These are phyloP conservation scores for Drosophila anomelani DNA, from an alignment of 2,888 invertebrate species.

Conservation along the genomic window DNA sequence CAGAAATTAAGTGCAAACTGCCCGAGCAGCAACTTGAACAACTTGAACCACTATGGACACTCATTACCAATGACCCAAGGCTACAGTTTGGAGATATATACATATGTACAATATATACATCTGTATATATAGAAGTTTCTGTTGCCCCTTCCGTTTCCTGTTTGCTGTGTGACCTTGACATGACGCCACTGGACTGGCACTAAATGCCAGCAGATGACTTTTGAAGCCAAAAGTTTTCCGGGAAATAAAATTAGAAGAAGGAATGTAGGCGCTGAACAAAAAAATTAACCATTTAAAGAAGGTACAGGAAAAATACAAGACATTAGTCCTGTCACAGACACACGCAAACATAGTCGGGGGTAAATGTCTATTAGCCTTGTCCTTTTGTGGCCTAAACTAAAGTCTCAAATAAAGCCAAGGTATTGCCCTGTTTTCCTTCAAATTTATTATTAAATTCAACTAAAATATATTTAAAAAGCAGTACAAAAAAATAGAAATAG, in stretches of 20 bases:
- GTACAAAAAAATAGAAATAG: not conserved
- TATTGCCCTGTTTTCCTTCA: too few species aligned
- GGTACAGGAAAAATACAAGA: not conserved
- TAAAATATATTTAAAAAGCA: not conserved
- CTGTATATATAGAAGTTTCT: not conserved
- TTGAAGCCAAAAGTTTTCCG: not conserved
- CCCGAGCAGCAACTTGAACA: conserved; percentile 42
- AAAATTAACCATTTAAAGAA: not conserved
- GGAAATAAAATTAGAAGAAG: not conserved
- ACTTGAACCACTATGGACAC: conserved; percentile 39
- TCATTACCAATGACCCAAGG: conserved; percentile 53
- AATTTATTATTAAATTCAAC: not conserved
- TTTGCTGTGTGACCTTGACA: conserved; percentile 68
- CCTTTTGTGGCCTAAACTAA: not conserved
- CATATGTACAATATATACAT: not conserved
- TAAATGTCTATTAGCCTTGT: not conserved
- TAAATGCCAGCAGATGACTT: conserved; percentile 67
- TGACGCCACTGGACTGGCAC: conserved; percentile 64
- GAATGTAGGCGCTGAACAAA: too few species aligned
- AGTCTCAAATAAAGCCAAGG: not conserved
- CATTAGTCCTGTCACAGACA: conserved; percentile 10
- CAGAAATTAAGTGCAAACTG: conserved; percentile 72
- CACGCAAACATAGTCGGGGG: not conserved
- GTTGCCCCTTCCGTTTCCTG: conserved; percentile 2
- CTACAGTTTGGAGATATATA: not conserved